phyloP scores from a whole-genome alignment of 35 echinoderm and acorn worm species.

The Acanthaster planci region DNA sequence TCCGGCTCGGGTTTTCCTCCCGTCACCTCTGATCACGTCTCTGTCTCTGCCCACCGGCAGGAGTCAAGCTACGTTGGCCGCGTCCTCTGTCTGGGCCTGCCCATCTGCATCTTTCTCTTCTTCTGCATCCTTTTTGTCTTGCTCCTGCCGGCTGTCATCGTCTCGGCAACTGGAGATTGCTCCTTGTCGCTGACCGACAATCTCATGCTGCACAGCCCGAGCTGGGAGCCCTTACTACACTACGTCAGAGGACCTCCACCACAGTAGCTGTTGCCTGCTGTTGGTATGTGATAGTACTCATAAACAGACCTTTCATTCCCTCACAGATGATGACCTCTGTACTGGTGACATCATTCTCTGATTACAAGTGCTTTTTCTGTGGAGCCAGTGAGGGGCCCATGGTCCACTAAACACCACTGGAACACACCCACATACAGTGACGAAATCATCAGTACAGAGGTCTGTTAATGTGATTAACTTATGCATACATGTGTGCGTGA shows the following conservation, averaged over 20 bases:
- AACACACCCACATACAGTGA: no score
- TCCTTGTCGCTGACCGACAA: constrained; percentile 80
- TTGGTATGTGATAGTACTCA: not conserved
- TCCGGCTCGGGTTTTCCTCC: not conserved
- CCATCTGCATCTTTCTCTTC: constrained; percentile 80
- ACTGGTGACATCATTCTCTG: no score
- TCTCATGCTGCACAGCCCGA: constrained; percentile 60
- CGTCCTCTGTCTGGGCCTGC: constrained; percentile 58
- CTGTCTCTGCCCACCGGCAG: constrained; percentile 4
- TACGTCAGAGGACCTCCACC: constrained; percentile 90
- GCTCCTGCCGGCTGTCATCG: constrained; percentile 73
- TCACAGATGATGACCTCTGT: not conserved
- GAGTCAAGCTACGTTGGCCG: constrained; percentile 40
- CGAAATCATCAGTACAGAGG: no score
- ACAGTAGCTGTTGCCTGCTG: constrained; percentile 29
- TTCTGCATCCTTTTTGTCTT: constrained; percentile 75
- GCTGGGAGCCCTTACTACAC: constrained; percentile 64
- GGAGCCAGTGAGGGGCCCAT: no score
- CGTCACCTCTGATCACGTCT: constrained; percentile 6
- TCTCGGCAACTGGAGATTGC: constrained; percentile 65
- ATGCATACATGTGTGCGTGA: no score
- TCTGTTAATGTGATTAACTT: no score
- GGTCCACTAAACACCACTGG: no score
- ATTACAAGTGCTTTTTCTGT: no score
- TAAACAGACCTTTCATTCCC: not conserved